phyloP scores from a whole-genome alignment of 1,140 invertebrate species.

The Drosophila busckii region DNA sequence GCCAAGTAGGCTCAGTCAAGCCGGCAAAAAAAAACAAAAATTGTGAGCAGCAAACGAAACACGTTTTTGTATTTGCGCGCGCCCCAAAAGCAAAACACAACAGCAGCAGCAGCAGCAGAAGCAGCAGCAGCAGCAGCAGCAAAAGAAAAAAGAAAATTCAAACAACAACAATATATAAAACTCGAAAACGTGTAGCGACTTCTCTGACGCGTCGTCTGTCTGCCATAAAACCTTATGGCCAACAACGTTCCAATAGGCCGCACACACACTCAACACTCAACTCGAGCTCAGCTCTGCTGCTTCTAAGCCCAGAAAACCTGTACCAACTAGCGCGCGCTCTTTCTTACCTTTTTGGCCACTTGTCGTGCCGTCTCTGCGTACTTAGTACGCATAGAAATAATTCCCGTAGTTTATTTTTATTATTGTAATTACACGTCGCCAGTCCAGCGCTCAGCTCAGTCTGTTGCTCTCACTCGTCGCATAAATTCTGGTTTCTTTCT shows the following conservation, averaged over 20 bases:
- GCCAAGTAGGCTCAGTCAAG: too few species aligned
- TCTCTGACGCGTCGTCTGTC: slow-evolving; percentile 24
- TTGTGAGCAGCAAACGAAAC: slow-evolving; percentile 44
- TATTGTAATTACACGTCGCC: slow-evolving; percentile 69
- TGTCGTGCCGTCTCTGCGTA: slow-evolving; percentile 45
- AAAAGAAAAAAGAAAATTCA: slow-evolving; percentile 8
- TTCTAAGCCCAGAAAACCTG: not conserved
- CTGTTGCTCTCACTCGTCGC: slow-evolving; percentile 1
- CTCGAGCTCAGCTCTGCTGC: not conserved
- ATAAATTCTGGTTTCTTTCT: not conserved
- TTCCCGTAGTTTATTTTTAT: slow-evolving; percentile 75
- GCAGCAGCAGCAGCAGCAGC: slow-evolving; percentile 23
- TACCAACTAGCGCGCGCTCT: not conserved
- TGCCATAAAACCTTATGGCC: slow-evolving; percentile 69
- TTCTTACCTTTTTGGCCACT: slow-evolving; percentile 32
- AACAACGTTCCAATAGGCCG: slow-evolving; percentile 73
- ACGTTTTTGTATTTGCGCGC: slow-evolving; percentile 67
- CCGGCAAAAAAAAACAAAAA: not conserved
- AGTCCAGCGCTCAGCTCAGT: slow-evolving; percentile 5
- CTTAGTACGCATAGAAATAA: slow-evolving; percentile 68
- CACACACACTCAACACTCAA: slow-evolving; percentile 18
- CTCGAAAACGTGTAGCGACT: slow-evolving; percentile 34
- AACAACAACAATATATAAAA: slow-evolving; percentile 35
- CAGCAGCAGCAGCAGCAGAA: slow-evolving; percentile 14
- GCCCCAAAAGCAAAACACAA: slow-evolving; percentile 29